Percentiles rank a stretch among this genome's conserved stretches.
These are phyloP conservation scores for Clarias fuscus DNA, from an alignment of 2,797 vertebrate genomes.

Conservation along the genomic window DNA sequence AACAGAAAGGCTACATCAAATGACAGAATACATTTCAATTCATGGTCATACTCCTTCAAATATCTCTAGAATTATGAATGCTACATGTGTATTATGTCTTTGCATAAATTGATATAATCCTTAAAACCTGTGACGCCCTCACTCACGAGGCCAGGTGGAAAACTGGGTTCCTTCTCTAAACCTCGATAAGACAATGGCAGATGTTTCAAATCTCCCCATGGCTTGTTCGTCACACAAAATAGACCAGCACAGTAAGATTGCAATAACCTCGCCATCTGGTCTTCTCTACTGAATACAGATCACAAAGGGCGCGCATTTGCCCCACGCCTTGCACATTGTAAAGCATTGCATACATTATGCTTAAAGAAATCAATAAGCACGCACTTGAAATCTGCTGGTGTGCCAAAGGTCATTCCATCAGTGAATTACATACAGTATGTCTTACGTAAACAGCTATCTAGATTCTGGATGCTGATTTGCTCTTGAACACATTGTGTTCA, in stretches of 20 bases:
- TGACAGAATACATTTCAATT: neutral
- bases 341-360: constrained; percentile 15
- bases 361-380: neutral
- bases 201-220: constrained; percentile 29
- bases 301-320: neutral
- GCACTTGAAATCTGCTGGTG: constrained; percentile 11
- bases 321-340: neutral
- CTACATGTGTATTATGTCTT: neutral
- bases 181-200: constrained; percentile 7
- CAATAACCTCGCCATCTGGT: constrained; percentile 32
- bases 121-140: neutral
- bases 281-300: constrained; percentile 24
- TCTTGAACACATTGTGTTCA: neutral
- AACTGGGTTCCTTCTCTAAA: neutral
- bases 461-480: neutral
- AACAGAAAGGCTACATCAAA: neutral
- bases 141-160: neutral
- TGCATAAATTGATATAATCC: neutral
- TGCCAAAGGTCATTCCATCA: neutral
- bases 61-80: neutral
- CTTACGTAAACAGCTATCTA: constrained; percentile 5
- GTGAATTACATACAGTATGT: neutral
- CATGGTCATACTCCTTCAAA: too few species aligned
- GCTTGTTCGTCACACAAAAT: constrained; percentile 29
- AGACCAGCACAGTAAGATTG: constrained; percentile 17